Evolutionary conservation across 2,113 vertebrate genomes (phyloP).

Genomic region (Clarias magur): DNA sequence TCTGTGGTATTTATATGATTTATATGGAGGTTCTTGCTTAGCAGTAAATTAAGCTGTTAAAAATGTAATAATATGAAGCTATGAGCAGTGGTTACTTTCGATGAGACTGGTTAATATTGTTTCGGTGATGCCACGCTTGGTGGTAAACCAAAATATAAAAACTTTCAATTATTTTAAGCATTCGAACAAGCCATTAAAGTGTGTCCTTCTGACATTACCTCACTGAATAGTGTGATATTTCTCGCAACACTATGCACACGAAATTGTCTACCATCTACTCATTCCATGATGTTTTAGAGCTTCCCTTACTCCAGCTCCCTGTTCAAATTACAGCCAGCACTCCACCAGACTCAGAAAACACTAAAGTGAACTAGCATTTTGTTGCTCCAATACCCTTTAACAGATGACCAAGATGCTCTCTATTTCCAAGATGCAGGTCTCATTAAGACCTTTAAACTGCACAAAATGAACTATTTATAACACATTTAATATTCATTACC

Average conservation of each 20-base stretch:
- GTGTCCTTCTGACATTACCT: neutral
- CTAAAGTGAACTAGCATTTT: neutral
- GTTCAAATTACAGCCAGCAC: neutral
- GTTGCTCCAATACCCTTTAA: neutral
- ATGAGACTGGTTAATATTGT: neutral
- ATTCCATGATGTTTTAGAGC: neutral
- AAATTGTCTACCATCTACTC: neutral
- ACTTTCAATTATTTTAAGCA: neutral
- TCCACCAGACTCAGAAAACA: neutral
- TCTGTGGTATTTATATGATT: neutral
- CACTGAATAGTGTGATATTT: neutral
- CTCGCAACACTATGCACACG: neutral
- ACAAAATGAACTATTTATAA: slow-evolving; percentile 4
- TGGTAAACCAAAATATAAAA: neutral
- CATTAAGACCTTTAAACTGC: neutral
- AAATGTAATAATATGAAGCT: neutral
- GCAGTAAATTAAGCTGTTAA: neutral
- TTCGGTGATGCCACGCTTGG: neutral
- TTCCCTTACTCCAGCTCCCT: neutral
- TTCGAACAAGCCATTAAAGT: neutral
- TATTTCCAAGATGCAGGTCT: neutral
- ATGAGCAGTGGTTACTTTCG: neutral
- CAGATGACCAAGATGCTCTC: neutral
- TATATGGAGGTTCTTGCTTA: neutral
- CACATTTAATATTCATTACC: slow-evolving; percentile 22